Evolutionary conservation across 2,113 vertebrate genomes (phyloP), one percentile per base, ranked within the genome.

Genomic region (Vulpes lagopus): DNA sequence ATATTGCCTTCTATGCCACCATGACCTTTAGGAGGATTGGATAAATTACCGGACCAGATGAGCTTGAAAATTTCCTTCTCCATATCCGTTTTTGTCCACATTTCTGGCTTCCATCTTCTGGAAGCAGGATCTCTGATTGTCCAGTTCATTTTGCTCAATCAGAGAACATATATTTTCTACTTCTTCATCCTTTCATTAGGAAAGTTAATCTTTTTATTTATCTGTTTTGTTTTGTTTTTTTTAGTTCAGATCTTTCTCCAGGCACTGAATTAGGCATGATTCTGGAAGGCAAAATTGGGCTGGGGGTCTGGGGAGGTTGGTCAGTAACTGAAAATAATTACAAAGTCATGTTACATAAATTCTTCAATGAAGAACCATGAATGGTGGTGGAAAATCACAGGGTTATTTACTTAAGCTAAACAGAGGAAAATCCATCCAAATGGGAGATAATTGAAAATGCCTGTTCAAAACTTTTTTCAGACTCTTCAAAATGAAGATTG

Each of bases 401-500:
- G 19, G n/a, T 79, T 83, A 35, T 96, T 96, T 59, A 80, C 62
- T 90, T 90, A 86, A 91, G 86, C 12, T 89, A 53, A 85, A 38
- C 14, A 60, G 71, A 73, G 57, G 51, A 95, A 81, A 91, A 19
- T 74, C 53, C 27, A 89, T 81, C 15, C 35, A 90, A 94, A 88
- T 81, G 53, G 57, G 23, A 91, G 84, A 12, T 43, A 57, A 87
- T 91, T 92, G 32, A 92, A 95, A 88, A 91, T 23, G 67, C 9
- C 2, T 87, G 53, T 35, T 2, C 60, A 78, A 51, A 17, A 78
- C 51, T 94, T 7, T 20, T 69, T 87, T 87, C 43, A 59, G 51
- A 91, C 25, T 90, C 59, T 80, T 96, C 22, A 96, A 94, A 95
- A 86, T 81, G 83, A 82, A 64, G 17, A 81, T 30, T 27, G 10